Evolutionary conservation across 2,888 invertebrate species (phyloP), one percentile per base, ranked within the genome.

Genomic region (Phania funesta): DNA sequence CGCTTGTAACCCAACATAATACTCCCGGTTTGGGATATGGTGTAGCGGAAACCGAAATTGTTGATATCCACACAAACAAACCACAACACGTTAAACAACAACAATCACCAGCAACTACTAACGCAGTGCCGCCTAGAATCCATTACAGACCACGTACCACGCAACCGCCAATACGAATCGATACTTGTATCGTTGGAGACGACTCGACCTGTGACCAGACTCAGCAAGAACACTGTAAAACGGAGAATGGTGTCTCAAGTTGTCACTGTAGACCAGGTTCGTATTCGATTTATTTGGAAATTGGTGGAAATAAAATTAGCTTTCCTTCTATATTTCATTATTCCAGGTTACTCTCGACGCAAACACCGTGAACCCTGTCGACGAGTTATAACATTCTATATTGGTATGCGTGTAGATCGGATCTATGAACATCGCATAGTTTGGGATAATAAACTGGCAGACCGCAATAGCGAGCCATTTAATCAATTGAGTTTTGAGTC

Each of bases 101-200:
- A n/a, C 92, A 93, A 58, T 91, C 93, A 76, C 92, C 93, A 0
- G 94, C 79, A 16, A 89, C 90, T 0, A 89, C 89, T 13, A 87
- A 87, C 78, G 90, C 93, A 48, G 92, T 93, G 67, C 93, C 94
- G 0, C 92, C 94, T 41, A 91, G 94, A 81, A 93, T 94, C 93
- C 95, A 89, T 93, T 96, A 83, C 73, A 86, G 90, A 20, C 89
- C 89, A 24, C 86, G 90, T 54, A 88, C 90, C 2, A 90, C 90
- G 4, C 91, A 89, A 65, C 90, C 91, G 9, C 91, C 91, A 0
- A 91, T 91, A 88, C 85, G 97, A 85, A 98, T 98, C 81, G 98
- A 98, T 89, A 98, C 98, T 0, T 98, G 98, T 87, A 97, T 98
- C 20, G 97, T 98, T 0, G 98, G 97, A 0, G 97, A 98, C 86